A percentile compares a stretch with the other conserved stretches of the same genome.
Conservation (phyloP, 2,888 invertebrate species). For the Archaeoteleia sp. region DNA sequence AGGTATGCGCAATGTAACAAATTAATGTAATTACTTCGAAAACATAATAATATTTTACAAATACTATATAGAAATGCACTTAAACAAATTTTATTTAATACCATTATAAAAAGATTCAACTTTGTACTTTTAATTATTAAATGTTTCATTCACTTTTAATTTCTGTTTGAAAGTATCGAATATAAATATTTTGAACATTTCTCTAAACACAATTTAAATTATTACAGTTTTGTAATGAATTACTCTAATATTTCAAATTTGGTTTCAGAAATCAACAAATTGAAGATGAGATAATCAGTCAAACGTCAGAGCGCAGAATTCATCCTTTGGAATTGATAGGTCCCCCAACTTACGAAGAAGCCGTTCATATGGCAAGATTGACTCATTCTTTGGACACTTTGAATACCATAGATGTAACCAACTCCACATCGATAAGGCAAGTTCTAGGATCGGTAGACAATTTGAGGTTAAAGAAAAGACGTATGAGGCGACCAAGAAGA, state of each 20-base stretch:
- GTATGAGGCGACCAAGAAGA: constrained; percentile 59
- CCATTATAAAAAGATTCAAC: not conserved
- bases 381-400: constrained; percentile 72
- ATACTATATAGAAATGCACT: no score
- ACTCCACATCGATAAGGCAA: constrained; percentile 59
- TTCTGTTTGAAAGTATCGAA: no score
- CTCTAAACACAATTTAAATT: not conserved
- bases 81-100: constrained; percentile 10
- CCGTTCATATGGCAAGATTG: constrained; percentile 83
- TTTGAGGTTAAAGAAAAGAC: constrained; percentile 61
- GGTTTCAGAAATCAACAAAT: constrained; percentile 57
- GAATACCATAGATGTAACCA: constrained; percentile 61
- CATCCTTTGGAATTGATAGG: constrained; percentile 78
- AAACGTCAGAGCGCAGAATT: constrained; percentile 77
- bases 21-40: no score
- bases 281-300: constrained; percentile 56
- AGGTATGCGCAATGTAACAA: no score
- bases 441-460: constrained; percentile 68
- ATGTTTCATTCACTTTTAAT: not conserved
- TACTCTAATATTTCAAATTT: constrained; percentile 14
- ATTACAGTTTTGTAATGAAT: not conserved
- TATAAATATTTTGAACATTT: no score
- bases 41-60: no score
- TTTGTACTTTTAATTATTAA: constrained; percentile 5
- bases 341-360: constrained; percentile 87